These are phyloP conservation scores for Amazona guildingii DNA, from an alignment of 2,113 vertebrate genomes.

Conservation along the genomic window DNA sequence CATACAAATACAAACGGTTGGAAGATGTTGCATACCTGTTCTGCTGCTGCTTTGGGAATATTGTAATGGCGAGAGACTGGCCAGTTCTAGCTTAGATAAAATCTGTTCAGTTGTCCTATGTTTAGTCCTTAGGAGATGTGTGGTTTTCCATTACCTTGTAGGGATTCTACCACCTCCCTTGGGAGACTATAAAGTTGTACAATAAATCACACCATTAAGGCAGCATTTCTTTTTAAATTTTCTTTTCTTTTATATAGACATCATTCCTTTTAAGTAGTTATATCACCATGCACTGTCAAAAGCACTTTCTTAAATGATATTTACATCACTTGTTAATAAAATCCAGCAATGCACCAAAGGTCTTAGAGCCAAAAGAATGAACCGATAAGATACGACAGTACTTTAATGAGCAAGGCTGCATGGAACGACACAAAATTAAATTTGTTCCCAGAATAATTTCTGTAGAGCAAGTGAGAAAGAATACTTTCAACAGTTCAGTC, in stretches of 20 bases:
- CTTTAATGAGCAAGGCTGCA: neutral
- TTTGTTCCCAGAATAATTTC: neutral
- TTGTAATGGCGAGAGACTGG: neutral
- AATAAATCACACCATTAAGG: conserved; percentile 32
- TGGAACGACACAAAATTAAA: neutral
- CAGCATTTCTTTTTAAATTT: neutral
- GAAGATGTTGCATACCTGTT: neutral
- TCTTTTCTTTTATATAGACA: neutral
- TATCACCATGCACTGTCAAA: neutral
- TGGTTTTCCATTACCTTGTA: conserved; percentile 15
- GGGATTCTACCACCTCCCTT: neutral
- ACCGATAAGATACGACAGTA: neutral
- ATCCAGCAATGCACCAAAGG: neutral
- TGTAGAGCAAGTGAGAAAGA: neutral
- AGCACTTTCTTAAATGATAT: neutral
- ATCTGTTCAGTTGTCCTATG: neutral
- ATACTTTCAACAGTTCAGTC: neutral
- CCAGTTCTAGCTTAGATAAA: neutral
- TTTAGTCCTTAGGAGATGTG: neutral
- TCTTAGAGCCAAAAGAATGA: neutral
- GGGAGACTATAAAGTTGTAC: neutral
- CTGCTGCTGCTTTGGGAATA: neutral
- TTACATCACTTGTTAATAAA: neutral
- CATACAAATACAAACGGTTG: neutral
- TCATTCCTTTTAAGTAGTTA: neutral